Base-by-base conservation (phyloP, 2,113 vertebrate genomes). In the Vireo altiloquus region DNA sequence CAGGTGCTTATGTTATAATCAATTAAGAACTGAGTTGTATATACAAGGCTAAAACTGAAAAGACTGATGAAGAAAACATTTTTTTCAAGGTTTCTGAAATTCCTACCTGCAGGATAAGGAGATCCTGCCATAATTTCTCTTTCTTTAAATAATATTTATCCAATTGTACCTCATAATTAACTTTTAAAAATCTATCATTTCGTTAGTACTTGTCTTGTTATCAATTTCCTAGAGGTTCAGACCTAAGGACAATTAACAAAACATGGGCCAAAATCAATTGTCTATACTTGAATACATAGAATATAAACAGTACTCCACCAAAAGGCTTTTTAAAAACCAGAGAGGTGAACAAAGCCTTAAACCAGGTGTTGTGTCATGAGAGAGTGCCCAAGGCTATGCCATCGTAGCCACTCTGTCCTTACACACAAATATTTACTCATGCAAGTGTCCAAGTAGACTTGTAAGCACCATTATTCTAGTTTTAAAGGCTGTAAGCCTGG, bases 381-480 rank as follows among this genome's bases (percentile, higher is more conserved):
- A 60, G 53, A 80, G 53, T 10, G 52, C 53, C 37, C 56, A 68
- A 85, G 70, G 61, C 81, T 77, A 16, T 22, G 9, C 44, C 56
- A 68, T 4, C 3, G 2, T 5, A 23, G 28, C 10, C 35, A 15
- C 15, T 82, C 37, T 50, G 18, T 10, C 15, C 17, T 13, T 5
- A 18, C 1, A 22, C 1, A 40, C 25, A 60, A 54, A 9, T 31
- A 16, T 1, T 35, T 44, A 13, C 4, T 13, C 49, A 33, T 50
- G 6, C 7, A 37, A 17, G 17, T 19, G 42, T 66, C 31, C 39
- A 18, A 28, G 35, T 0, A 89, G 19, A 4, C 22, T 61, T 21
- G 2, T 1, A 52, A 80, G 14, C 37, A 35, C 12, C 0, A 0
- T 25, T 46, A 33, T 20, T 52, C 21, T 14, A 13, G 20, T 47